Base-by-base conservation (phyloP, 1,140 invertebrate genomes). In the Helicoverpa armigera region DNA sequence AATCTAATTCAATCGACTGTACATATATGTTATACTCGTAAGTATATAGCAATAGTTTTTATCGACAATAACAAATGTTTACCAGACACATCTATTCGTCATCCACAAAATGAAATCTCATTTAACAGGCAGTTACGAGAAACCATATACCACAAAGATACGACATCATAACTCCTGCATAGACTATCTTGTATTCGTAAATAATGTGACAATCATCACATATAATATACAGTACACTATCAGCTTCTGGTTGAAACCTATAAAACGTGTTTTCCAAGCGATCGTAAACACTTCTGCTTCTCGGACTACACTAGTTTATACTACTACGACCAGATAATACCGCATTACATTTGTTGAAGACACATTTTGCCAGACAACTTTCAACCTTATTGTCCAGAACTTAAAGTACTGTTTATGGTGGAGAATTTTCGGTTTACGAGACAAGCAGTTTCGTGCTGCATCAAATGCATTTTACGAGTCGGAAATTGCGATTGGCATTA, bases 281-380 rank as follows among this genome's bases (percentile, higher is more conserved):
- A 89, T 89, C 90, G 86, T 91, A 90, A 91, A 91, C 83, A 84
- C 83, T 83, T 84, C 70, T 67, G 77, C 69, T 58, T n/a, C 43
- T 67, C 5, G 5, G 5, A 9, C 4, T 43, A 81, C 69, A 69
- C 72, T 70, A 56, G 67, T 69, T 81, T 72, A 75, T 79, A 75
- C 63, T 63, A 65, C 29, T 35, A 69, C 53, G 53, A 48, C 78
- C 48, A 63, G 58, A 80, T 80, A 80, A 80, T 18, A 14, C n/a
- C 35, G 14, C 69, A 58, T 72, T 79, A 48, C 29, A 54, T 50
- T 23, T 48, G 0, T 13, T 29, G 58, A 13, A 61, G 63, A 5
- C 31, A 29, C n/a, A 23, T 16, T 7, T 9, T 54, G 11, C 29
- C 48, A 79, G 13, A 51, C 31, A 48, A 79, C 31, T n/a, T 23